phyloP scores from a whole-genome alignment of 2,797 vertebrate species.

The Petrocephalus schoutedeni region DNA sequence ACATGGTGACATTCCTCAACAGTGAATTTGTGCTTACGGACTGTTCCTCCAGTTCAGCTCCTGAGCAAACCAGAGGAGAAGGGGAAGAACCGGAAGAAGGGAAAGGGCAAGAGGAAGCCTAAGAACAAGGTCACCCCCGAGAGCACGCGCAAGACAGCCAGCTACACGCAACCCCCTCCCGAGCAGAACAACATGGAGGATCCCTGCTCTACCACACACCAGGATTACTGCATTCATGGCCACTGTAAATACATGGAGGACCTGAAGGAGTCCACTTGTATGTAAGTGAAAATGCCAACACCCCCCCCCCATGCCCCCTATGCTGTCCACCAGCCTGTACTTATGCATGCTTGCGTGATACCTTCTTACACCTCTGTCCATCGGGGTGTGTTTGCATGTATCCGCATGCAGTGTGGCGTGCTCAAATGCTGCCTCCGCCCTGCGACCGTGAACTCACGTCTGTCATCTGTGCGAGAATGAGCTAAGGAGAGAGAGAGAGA shows the following conservation, averaged over 20 bases:
- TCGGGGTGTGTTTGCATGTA: background rate
- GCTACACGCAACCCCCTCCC: conserved; percentile 29
- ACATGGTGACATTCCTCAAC: background rate
- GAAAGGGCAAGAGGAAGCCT: conserved; percentile 28
- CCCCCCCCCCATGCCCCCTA: background rate
- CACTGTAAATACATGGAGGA: conserved; percentile 63
- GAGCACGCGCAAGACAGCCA: conserved; percentile 37
- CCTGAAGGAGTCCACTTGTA: conserved; percentile 60
- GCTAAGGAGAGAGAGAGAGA: background rate
- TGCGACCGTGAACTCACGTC: background rate
- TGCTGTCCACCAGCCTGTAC: background rate
- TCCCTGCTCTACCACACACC: conserved; percentile 61
- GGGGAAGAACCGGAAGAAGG: conserved; percentile 9
- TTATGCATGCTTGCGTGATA: background rate
- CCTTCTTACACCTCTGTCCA: background rate
- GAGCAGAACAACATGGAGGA: conserved; percentile 41
- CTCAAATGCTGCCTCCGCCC: background rate
- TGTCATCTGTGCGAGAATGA: background rate
- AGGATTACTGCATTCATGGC: conserved; percentile 66
- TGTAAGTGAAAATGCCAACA: conserved; percentile 53
- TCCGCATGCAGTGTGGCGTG: background rate
- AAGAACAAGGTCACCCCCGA: conserved; percentile 45
- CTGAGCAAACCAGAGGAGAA: conserved; percentile 17
- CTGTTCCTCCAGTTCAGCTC: conserved; percentile 33
- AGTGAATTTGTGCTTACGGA: background rate